phyloP scores from a whole-genome alignment of 2,113 vertebrate species.

The Regulus satrapa region DNA sequence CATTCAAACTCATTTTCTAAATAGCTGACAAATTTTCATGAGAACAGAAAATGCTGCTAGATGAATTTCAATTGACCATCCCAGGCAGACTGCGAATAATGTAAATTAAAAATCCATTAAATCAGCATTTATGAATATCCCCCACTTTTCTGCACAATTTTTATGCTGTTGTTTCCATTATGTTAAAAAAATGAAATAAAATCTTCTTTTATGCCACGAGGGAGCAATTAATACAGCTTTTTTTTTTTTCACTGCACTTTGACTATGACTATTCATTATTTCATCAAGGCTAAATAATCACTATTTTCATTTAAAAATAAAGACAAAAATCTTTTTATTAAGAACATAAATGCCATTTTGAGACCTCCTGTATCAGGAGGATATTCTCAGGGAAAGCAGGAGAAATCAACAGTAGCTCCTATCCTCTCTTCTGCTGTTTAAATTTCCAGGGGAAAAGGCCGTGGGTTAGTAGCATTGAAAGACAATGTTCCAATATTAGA shows the following conservation, averaged over 20 bases:
- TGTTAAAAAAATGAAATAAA: background rate
- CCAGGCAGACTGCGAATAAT: background rate
- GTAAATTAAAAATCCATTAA: background rate
- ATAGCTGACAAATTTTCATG: background rate
- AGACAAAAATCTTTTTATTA: background rate
- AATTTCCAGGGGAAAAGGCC: background rate
- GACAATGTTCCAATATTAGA: conserved; percentile 18
- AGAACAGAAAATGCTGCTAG: background rate
- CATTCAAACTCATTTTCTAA: background rate
- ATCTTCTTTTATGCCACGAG: background rate
- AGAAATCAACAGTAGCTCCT: background rate
- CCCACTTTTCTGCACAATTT: background rate
- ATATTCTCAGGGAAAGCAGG: background rate
- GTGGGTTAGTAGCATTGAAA: background rate
- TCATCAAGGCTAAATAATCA: background rate
- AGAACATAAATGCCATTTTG: background rate
- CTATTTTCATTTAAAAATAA: conserved; percentile 18
- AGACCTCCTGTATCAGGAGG: background rate
- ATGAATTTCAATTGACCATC: background rate
- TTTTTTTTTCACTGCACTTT: background rate
- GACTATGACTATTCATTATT: background rate
- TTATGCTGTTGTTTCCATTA: background rate
- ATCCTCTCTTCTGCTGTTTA: background rate
- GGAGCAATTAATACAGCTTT: background rate
- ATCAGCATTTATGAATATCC: background rate